A percentile compares a stretch with the other conserved stretches of the same genome.
Evolutionary conservation across 2,797 vertebrate genomes (phyloP).

Genomic region (Mionectes olivaceus): DNA sequence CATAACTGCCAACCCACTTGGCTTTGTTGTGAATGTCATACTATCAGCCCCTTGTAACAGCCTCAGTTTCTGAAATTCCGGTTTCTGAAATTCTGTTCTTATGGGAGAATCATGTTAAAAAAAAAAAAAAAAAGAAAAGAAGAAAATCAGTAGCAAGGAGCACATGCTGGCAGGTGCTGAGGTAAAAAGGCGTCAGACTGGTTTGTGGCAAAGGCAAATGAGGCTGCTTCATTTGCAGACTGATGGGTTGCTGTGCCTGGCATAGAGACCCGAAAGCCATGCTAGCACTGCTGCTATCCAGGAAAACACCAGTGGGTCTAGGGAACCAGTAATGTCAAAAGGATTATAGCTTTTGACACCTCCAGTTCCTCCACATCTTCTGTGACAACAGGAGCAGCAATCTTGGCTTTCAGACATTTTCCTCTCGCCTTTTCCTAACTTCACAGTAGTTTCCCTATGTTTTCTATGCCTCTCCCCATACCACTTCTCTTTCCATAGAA

Average conservation of each 20-base stretch:
- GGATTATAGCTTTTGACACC: rapidly evolving
- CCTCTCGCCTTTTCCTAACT: neutral
- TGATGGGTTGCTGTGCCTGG: neutral
- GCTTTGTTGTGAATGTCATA: neutral
- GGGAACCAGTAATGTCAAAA: neutral
- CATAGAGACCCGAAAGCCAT: neutral
- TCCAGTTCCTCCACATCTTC: neutral
- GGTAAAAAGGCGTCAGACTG: neutral
- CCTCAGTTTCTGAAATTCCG: neutral
- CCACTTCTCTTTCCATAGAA: neutral
- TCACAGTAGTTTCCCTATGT: neutral
- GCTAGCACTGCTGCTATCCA: neutral
- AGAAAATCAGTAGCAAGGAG: neutral
- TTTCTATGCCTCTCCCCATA: neutral
- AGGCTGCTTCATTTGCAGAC: neutral
- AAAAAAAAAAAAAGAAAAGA: neutral
- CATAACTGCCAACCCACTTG: neutral
- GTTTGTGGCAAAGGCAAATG: neutral
- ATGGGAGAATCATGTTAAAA: neutral
- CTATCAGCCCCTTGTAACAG: neutral
- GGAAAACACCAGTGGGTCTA: neutral
- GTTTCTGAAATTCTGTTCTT: neutral
- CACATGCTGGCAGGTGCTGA: neutral
- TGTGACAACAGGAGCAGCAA: neutral
- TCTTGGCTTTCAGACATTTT: neutral